Evolutionary conservation across 2,888 invertebrate species (phyloP), one percentile per base, ranked within the genome.

Genomic region (Tridacna gigas): DNA sequence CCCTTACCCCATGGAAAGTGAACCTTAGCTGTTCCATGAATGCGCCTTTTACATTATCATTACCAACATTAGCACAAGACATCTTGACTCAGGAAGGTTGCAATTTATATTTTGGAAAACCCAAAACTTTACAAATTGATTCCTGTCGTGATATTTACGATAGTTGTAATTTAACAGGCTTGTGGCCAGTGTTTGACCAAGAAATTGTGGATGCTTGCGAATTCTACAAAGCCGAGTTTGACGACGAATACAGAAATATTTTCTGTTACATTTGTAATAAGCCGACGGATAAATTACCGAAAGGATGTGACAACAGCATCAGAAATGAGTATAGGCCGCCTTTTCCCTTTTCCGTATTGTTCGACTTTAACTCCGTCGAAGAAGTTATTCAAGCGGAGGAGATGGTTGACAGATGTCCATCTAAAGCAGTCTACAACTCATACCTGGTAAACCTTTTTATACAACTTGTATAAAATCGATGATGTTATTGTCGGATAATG

Each of bases 101-200:
- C 22, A 47, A 71, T 51, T 26, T 71, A 26, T 71, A 15, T 20
- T 11, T 48, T 12, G 15, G 20, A 25, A n/a, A 11, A 26, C 71
- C 71, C 0, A n/a, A 25, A 15, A 25, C 7, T 11, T 13, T 48
- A 25, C 22, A 25, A 20, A 15, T 25, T 22, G 71, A 71, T n/a
- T 11, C 18, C 2, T 71, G 71, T 25, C 11, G 15, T 2, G 71
- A 71, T 26, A 22, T 71, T 25, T 25, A 25, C n/a, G 71, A 71
- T 25, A 51, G 51, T 1, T 71, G 71, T 26, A 71, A 71, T 26
- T 51, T 51, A 18, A 71, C 71, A 1, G 71, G 71, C n/a, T n/a
- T 13, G 5, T 71, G 71, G 71, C 9, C 22, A 22, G n/a, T 12
- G 25, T 71, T 25, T 51, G 51, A 71, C n/a, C 13, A 22, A 47